Conservation (phyloP, 2,113 vertebrate genomes). For the Corythoichthys intestinalis region DNA sequence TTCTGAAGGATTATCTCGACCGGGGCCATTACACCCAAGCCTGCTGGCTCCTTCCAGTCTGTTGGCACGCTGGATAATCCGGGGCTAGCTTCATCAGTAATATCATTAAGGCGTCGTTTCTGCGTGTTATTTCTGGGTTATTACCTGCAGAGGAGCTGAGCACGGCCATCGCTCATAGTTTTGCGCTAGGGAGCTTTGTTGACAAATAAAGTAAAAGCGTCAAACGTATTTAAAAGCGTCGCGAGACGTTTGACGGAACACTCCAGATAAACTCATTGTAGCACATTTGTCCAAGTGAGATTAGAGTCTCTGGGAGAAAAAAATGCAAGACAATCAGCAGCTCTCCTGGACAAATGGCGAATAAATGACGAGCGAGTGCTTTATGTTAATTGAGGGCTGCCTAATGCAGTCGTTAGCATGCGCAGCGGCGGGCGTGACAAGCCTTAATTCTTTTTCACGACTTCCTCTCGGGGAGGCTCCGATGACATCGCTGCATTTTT, state of each 20-base stretch:
- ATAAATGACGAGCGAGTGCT: conserved; percentile 54
- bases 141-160: conserved; percentile 63
- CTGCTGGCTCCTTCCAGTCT: conserved; percentile 63
- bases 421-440: conserved; percentile 41
- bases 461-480: conserved; percentile 56
- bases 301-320: conserved; percentile 55
- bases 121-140: conserved; percentile 72
- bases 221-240: conserved; percentile 25
- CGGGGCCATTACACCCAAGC: conserved; percentile 53
- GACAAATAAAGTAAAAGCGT: conserved; percentile 59
- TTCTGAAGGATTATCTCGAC: conserved; percentile 59
- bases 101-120: conserved; percentile 69
- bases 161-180: conserved; percentile 58
- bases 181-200: conserved; percentile 50
- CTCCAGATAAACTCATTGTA: conserved; percentile 33
- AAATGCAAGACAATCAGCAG: conserved; percentile 53
- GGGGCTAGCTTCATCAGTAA: conserved; percentile 66
- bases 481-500: conserved; percentile 61
- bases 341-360: conserved; percentile 46
- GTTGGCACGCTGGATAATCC: conserved; percentile 54
- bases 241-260: conserved; percentile 45
- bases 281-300: conserved; percentile 47
- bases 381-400: conserved; percentile 63
- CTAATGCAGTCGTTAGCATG: conserved; percentile 69
- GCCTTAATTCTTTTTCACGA: conserved; percentile 63